Evolutionary conservation across 2,113 vertebrate genomes (phyloP).

Genomic region (Fregata magnificens): DNA sequence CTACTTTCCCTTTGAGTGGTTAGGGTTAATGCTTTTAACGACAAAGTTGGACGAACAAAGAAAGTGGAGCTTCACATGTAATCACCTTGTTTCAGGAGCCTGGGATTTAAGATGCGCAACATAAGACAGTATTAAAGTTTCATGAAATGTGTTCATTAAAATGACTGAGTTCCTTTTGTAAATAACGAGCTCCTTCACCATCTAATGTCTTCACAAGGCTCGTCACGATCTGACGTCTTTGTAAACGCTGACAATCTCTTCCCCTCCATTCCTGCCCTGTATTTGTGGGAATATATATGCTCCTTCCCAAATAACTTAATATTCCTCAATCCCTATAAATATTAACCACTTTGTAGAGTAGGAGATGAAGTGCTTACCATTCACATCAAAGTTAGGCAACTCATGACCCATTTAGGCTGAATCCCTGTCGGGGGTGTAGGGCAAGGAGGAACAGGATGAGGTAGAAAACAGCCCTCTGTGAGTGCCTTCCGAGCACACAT

Average conservation of each 20-base stretch:
- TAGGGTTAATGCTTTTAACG: background rate
- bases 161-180: background rate
- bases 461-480: background rate
- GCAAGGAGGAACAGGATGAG: background rate
- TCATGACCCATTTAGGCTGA: slow-evolving; percentile 9
- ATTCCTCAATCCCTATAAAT: background rate
- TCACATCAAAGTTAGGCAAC: slow-evolving; percentile 30
- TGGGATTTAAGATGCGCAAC: background rate
- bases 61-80: background rate
- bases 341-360: background rate
- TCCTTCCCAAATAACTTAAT: background rate
- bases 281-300: background rate
- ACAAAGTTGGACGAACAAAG: background rate
- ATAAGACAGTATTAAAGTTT: slow-evolving; percentile 13
- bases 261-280: background rate
- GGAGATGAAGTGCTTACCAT: background rate
- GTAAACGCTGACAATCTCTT: background rate
- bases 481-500: background rate
- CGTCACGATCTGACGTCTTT: background rate
- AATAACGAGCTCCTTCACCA: background rate
- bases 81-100: background rate
- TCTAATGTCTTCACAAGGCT: background rate
- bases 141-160: slow-evolving; percentile 40
- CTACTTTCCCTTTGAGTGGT: background rate
- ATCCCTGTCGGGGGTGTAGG: background rate